Percentiles rank a stretch among this genome's conserved stretches.
These are phyloP conservation scores for Archegozetes longisetosus DNA, from an alignment of 1,140 invertebrate genomes.

Conservation along the genomic window DNA sequence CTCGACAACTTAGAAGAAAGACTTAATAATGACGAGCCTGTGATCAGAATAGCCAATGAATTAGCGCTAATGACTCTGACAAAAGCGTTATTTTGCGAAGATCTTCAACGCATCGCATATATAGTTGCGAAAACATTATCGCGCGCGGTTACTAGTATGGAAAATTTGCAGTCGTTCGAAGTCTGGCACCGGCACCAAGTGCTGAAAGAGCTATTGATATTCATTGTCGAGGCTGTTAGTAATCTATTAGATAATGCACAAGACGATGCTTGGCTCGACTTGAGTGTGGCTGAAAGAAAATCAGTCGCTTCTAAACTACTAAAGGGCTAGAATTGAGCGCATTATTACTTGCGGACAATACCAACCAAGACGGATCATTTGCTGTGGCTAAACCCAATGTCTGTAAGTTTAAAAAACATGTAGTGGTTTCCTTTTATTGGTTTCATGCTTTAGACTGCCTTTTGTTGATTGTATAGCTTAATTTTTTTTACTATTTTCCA, in stretches of 20 bases:
- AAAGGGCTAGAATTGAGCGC: slow-evolving; percentile 77
- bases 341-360: slow-evolving; percentile 68
- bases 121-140: slow-evolving; percentile 40
- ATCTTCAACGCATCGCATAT: slow-evolving; percentile 71
- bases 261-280: slow-evolving; percentile 67
- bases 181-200: slow-evolving; percentile 60
- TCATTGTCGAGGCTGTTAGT: slow-evolving; percentile 50
- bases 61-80: slow-evolving; percentile 13
- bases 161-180: slow-evolving; percentile 47
- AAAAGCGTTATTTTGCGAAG: slow-evolving; percentile 65
- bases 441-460: not conserved
- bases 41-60: slow-evolving; percentile 5
- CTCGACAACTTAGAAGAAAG: slow-evolving; percentile 46
- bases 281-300: slow-evolving; percentile 45
- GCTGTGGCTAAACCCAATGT: slow-evolving; percentile 67
- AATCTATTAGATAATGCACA: slow-evolving; percentile 71
- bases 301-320: slow-evolving; percentile 63
- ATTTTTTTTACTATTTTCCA: slow-evolving; percentile 9
- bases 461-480: not conserved
- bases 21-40: slow-evolving; percentile 21
- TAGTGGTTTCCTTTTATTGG: not conserved
- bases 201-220: slow-evolving; percentile 56
- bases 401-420: slow-evolving; percentile 41
- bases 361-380: slow-evolving; percentile 62
- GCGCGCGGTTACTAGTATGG: slow-evolving; percentile 17